Percentiles rank a stretch among this genome's conserved stretches.
Evolutionary conservation across 2,888 invertebrate species (phyloP).

Genomic region (Corythucha ciliata): DNA sequence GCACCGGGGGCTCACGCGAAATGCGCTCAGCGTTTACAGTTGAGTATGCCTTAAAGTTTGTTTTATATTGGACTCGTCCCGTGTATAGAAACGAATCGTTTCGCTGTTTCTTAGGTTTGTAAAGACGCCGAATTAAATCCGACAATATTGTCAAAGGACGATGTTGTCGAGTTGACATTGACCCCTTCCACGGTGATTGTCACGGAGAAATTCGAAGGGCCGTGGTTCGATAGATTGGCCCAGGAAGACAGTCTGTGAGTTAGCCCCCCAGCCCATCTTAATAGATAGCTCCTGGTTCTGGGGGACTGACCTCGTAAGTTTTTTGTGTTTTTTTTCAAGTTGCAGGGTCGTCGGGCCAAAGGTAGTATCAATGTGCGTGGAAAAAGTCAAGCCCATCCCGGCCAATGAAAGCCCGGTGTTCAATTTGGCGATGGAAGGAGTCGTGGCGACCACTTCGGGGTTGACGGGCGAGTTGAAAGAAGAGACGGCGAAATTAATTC

Average conservation of each 20-base stretch:
- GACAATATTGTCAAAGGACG: constrained; percentile 53
- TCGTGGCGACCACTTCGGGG: constrained; percentile 57
- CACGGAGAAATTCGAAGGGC: constrained; percentile 65
- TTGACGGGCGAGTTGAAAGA: constrained; percentile 48
- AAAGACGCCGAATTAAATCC: constrained; percentile 52
- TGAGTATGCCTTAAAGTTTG: too few species aligned
- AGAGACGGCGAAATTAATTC: constrained; percentile 52
- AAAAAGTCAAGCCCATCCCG: constrained; percentile 63
- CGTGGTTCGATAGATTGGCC: constrained; percentile 55
- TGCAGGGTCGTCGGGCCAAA: constrained; percentile 72
- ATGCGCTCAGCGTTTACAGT: too few species aligned
- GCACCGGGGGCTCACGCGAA: too few species aligned
- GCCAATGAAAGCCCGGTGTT: constrained; percentile 65
- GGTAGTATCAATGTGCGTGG: constrained; percentile 65
- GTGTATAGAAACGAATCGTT: too few species aligned
- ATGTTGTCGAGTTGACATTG: constrained; percentile 48
- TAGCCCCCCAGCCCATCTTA: not conserved
- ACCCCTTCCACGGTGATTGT: constrained; percentile 66
- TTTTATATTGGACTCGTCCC: too few species aligned
- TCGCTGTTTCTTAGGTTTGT: constrained; percentile 50
- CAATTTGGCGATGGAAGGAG: constrained; percentile 67
- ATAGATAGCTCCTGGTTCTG: not conserved
- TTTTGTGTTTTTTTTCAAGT: constrained; percentile 33
- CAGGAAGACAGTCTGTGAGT: constrained; percentile 61
- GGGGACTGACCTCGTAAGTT: constrained; percentile 2